phyloP scores from a whole-genome alignment of 2,797 vertebrate genomes.

The Aratinga solstitialis region DNA sequence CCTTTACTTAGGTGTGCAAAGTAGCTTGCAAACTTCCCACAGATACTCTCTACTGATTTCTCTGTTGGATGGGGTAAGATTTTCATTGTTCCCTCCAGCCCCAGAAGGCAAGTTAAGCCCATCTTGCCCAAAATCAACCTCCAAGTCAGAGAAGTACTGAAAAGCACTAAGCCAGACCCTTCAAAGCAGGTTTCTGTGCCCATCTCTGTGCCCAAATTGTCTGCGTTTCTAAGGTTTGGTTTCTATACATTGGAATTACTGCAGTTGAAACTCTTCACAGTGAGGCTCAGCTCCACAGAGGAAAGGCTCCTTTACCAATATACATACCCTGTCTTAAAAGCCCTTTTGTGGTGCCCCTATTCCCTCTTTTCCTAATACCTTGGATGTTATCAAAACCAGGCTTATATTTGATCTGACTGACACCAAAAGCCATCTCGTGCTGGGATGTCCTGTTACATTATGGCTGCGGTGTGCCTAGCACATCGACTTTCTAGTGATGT shows the following conservation, averaged over 20 bases:
- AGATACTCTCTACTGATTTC: not conserved
- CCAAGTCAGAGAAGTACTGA: not conserved
- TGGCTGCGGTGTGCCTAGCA: too few relatives aligned
- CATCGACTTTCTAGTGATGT: not conserved
- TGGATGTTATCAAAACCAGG: not conserved
- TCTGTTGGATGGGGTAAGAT: not conserved
- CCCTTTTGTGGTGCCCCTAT: too few relatives aligned
- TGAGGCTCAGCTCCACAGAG: not conserved
- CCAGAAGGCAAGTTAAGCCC: not conserved
- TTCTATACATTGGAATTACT: not conserved
- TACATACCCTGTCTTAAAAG: not conserved
- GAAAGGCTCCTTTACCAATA: not conserved
- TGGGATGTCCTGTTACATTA: not conserved
- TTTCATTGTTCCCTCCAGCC: not conserved
- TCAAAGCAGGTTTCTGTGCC: accelerated
- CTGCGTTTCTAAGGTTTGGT: not conserved
- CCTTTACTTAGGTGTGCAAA: not conserved
- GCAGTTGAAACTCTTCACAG: not conserved
- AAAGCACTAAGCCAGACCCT: not conserved
- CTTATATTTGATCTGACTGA: not conserved
- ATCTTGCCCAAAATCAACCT: not conserved
- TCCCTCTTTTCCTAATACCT: not conserved
- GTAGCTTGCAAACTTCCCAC: not conserved
- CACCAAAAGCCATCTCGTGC: not conserved
- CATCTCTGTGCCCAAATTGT: not conserved